Conservation (phyloP, 2,113 vertebrate species). For the Tauraco erythrolophus region DNA sequence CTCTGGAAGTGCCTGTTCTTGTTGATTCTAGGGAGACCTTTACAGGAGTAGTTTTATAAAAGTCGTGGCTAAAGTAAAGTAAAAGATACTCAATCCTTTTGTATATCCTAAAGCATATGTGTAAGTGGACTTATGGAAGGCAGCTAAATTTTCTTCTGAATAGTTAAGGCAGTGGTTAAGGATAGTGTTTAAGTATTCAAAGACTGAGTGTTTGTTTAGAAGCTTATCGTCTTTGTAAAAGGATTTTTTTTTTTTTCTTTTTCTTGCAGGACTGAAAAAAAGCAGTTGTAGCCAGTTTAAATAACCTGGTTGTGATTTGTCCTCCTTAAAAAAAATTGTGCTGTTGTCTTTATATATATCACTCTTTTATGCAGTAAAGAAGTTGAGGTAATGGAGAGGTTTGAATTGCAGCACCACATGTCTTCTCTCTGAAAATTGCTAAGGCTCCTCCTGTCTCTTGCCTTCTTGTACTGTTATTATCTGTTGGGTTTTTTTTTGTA, state of each 20-base stretch:
- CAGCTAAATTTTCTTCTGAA: background rate
- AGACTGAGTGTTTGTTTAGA: background rate
- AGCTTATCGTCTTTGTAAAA: background rate
- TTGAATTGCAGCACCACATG: background rate
- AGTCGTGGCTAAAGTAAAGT: background rate
- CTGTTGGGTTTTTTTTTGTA: background rate
- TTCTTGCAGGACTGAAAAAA: background rate
- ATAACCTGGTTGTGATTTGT: background rate
- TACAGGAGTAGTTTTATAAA: background rate
- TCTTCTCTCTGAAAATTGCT: background rate
- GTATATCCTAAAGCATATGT: background rate
- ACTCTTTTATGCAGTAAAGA: background rate
- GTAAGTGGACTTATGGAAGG: background rate
- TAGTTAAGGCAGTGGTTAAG: background rate
- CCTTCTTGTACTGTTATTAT: background rate
- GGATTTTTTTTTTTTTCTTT: background rate
- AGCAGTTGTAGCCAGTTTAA: background rate
- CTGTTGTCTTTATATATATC: background rate
- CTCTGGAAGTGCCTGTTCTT: background rate
- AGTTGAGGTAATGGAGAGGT: background rate
- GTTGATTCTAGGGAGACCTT: background rate
- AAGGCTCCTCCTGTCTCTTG: background rate
- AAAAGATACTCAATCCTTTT: background rate
- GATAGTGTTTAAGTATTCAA: background rate
- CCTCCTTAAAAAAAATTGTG: fast-evolving